These are phyloP conservation scores for Scomber colias DNA, from an alignment of 2,113 vertebrate species.

Conservation along the genomic window DNA sequence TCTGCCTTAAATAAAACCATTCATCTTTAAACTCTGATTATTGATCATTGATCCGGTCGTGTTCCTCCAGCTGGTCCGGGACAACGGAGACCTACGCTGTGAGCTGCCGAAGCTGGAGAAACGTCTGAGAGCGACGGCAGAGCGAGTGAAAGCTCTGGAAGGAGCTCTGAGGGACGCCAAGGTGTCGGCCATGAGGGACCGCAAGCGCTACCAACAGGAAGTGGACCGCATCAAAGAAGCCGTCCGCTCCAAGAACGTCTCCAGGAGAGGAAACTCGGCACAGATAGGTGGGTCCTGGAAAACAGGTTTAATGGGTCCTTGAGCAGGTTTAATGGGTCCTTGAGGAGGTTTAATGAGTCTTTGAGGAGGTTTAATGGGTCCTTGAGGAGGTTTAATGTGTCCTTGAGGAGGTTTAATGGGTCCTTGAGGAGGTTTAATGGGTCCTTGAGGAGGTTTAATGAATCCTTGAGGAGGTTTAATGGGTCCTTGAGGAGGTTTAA, in stretches of 20 bases:
- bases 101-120: constrained; percentile 97
- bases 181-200: constrained; percentile 90
- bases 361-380: no score
- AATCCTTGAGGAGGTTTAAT: no score
- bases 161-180: constrained; percentile 91
- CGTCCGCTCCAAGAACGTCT: constrained; percentile 90
- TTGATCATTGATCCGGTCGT: not conserved
- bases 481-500: no score
- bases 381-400: no score
- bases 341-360: no score
- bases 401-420: no score
- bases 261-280: constrained; percentile 89
- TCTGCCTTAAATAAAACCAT: no score
- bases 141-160: constrained; percentile 94
- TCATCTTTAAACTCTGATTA: not conserved
- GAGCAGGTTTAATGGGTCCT: no score
- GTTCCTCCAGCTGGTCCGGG: constrained; percentile 87
- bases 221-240: constrained; percentile 96
- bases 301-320: no score
- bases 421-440: no score
- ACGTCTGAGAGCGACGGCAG: constrained; percentile 91
- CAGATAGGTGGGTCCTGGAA: constrained; percentile 88
- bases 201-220: constrained; percentile 95
- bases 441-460: no score
- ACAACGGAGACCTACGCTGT: constrained; percentile 96